Evolutionary conservation across 1,140 invertebrate species (phyloP), one percentile per base, ranked within the genome.

Genomic region (Rhyacophila brunnea): DNA sequence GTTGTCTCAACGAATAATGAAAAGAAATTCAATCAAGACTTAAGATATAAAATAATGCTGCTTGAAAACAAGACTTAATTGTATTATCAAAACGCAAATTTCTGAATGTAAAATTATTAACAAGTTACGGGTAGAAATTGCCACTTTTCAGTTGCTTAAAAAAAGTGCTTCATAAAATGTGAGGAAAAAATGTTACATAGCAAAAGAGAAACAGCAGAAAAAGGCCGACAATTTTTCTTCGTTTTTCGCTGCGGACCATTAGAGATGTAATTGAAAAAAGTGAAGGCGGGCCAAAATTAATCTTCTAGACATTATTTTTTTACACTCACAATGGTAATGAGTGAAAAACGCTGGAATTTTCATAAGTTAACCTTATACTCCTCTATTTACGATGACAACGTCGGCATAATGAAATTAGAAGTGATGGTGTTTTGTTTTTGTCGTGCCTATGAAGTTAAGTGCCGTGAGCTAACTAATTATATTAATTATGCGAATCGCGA

Each of bases 211-310:
- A 44, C 19, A 6, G 15, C 17, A 44, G 15, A 44, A 44, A 42
- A 42, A 36, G 11, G 40, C 13, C 40, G 11, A 44, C 43, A 6
- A 53, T 53, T 42, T 42, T 42, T 53, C 50, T 53, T 53, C 50
- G 50, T 28, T 23, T 42, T 53, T 53, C 17, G 18, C 20, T 23
- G 13, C 14, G 35, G 17, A 14, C 35, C 50, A 42, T 53, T 53
- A 53, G 38, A 19, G 50, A 20, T 15, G 35, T 42, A 53, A 42
- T 53, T 17, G 18, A 53, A 53, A 53, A 51, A 53, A 18, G 50
- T 53, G 35, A 42, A 42, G 36, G 34, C 38, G 13, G 6, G 15
- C 7, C n/a, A 23, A 40, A 53, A 53, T 53, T 53, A 53, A 53
- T 53, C 35, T 53, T 53, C 13, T 17, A 7, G 42, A 13, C 40